Conservation (phyloP, 2,797 vertebrate genomes). For the Sebastes itinus region DNA sequence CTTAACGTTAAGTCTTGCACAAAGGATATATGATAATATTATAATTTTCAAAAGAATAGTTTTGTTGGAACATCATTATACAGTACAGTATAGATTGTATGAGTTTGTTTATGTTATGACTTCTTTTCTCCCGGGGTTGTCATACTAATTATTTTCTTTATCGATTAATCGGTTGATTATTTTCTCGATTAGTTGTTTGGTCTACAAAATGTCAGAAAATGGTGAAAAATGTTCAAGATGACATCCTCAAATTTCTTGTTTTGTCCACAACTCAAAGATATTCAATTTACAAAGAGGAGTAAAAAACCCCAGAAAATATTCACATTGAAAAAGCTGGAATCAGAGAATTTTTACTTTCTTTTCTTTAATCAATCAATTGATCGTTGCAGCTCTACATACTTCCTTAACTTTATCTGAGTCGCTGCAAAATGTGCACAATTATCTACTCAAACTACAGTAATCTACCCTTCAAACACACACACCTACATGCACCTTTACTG, state of each 20-base stretch:
- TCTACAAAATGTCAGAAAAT: too few relatives aligned
- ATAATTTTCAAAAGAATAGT: neutral
- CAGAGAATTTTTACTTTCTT: too few relatives aligned
- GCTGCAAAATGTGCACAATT: neutral
- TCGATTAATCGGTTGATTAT: too few relatives aligned
- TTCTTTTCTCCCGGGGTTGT: neutral
- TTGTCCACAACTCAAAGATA: too few relatives aligned
- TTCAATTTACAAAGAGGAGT: too few relatives aligned
- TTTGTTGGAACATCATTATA: neutral
- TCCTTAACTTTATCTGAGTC: neutral
- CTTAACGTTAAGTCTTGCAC: neutral
- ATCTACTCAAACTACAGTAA: neutral
- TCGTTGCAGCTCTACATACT: too few relatives aligned
- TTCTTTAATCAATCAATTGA: too few relatives aligned
- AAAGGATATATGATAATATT: neutral
- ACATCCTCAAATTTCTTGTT: too few relatives aligned
- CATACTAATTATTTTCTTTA: neutral
- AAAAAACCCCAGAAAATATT: too few relatives aligned
- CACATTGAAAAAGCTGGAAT: too few relatives aligned
- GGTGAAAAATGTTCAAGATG: too few relatives aligned
- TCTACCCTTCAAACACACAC: neutral
- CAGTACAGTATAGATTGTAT: neutral
- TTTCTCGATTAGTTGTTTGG: too few relatives aligned
- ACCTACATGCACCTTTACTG: neutral
- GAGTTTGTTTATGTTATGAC: neutral